Percentiles rank a stretch among this genome's conserved stretches.
phyloP scores from a whole-genome alignment of 2,113 vertebrate genomes.

The Otus sunia region DNA sequence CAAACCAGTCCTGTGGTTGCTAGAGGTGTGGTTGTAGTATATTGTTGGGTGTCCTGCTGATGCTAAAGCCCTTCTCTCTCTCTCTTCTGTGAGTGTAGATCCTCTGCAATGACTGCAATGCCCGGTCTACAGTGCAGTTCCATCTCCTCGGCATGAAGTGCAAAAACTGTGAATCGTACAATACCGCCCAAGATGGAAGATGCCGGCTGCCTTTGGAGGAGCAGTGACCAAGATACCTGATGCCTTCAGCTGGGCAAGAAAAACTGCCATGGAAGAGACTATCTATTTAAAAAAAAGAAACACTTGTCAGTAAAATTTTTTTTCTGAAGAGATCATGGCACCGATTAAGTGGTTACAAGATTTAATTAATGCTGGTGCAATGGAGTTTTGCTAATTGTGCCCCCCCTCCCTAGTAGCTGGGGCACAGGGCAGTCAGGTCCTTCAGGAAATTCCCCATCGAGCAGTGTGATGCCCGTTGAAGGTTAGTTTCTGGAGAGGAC shows the following conservation, averaged over 20 bases:
- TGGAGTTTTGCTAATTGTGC: not conserved
- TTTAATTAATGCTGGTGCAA: not conserved
- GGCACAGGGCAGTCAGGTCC: not conserved
- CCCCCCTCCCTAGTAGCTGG: not conserved
- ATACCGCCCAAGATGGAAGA: constrained; percentile 86
- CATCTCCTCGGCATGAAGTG: constrained; percentile 96
- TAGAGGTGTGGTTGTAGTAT: not conserved
- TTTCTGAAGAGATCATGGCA: not conserved
- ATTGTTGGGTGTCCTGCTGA: not conserved
- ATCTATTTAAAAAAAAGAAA: not conserved
- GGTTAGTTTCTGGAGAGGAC: no score
- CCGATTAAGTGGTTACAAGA: not conserved
- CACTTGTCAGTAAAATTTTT: not conserved
- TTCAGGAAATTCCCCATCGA: not conserved
- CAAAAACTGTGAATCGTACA: constrained; percentile 88
- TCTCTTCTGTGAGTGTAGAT: constrained; percentile 72
- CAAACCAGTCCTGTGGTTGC: not conserved
- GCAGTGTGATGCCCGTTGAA: rapidly evolving
- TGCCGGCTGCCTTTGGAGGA: constrained; percentile 62
- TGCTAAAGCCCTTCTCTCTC: not conserved
- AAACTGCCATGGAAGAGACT: not conserved
- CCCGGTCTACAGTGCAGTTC: constrained; percentile 85
- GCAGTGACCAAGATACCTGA: not conserved
- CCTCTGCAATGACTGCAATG: constrained; percentile 92
- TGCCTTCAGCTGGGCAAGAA: rapidly evolving